Conservation (phyloP, 2,113 vertebrate genomes). For the Pyxicephalus adspersus region DNA sequence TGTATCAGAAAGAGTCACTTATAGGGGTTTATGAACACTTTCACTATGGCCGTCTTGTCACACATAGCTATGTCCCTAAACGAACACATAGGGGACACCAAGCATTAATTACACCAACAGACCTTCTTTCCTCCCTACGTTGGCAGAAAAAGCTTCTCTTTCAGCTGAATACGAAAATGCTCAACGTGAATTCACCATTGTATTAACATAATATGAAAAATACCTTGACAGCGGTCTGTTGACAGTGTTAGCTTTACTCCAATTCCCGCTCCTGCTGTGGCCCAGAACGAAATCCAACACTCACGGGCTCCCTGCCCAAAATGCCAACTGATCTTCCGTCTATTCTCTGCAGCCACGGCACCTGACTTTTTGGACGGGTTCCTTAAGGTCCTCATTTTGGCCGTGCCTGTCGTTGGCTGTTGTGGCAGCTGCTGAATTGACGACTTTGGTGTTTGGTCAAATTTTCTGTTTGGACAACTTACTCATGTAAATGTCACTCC, state of each 20-base stretch:
- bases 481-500: conserved; percentile 64
- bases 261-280: conserved; percentile 59
- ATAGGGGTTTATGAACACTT: too few relatives aligned
- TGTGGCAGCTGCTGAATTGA: conserved; percentile 61
- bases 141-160: not conserved
- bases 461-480: conserved; percentile 63
- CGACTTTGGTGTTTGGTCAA: conserved; percentile 59
- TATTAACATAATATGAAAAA: conserved; percentile 54
- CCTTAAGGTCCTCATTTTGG: conserved; percentile 45
- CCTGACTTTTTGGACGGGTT: conserved; percentile 63
- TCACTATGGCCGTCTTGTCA: too few relatives aligned
- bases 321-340: conserved; percentile 61
- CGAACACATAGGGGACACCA: too few relatives aligned
- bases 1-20: too few relatives aligned
- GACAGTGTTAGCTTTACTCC: conserved; percentile 59
- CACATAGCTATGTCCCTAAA: too few relatives aligned
- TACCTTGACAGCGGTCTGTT: conserved; percentile 56
- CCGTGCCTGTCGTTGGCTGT: conserved; percentile 35
- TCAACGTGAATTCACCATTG: conserved; percentile 22
- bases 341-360: conserved; percentile 60
- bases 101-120: too few relatives aligned
- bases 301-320: conserved; percentile 60
- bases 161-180: not conserved
- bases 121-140: not conserved
- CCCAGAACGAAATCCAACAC: conserved; percentile 61